phyloP scores from a whole-genome alignment of 2,113 vertebrate species.

The Peromyscus maniculatus region DNA sequence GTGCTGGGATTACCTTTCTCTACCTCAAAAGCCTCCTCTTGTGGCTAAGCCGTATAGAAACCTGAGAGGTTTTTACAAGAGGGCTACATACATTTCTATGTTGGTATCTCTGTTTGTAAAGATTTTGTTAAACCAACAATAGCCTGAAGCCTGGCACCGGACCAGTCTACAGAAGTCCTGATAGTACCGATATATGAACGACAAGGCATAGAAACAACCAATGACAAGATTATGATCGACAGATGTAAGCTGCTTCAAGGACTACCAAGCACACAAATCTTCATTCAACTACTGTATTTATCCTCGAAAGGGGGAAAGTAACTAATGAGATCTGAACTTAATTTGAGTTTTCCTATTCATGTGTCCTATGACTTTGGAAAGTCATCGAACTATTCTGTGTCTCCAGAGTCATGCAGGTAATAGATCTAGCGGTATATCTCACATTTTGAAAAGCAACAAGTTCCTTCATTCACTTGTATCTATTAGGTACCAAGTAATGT shows the following conservation, averaged over 20 bases:
- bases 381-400: background rate
- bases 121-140: background rate
- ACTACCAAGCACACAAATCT: background rate
- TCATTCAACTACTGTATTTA: background rate
- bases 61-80: background rate
- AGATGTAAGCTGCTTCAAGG: slow-evolving; percentile 7
- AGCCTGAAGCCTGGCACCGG: background rate
- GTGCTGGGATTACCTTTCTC: background rate
- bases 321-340: background rate
- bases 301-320: background rate
- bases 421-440: background rate
- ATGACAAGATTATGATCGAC: background rate
- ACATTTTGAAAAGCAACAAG: background rate
- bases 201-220: background rate
- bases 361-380: slow-evolving; percentile 33
- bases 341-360: slow-evolving; percentile 24
- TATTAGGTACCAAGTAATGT: background rate
- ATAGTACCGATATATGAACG: background rate
- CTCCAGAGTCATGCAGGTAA: background rate
- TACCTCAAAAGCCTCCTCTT: slow-evolving; percentile 28
- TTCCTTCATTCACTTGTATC: background rate
- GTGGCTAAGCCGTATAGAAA: background rate
- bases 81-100: slow-evolving; percentile 36
- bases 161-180: slow-evolving; percentile 13
- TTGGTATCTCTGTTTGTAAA: background rate